Conservation (phyloP, 2,113 vertebrate species). For the Elephas maximus region DNA sequence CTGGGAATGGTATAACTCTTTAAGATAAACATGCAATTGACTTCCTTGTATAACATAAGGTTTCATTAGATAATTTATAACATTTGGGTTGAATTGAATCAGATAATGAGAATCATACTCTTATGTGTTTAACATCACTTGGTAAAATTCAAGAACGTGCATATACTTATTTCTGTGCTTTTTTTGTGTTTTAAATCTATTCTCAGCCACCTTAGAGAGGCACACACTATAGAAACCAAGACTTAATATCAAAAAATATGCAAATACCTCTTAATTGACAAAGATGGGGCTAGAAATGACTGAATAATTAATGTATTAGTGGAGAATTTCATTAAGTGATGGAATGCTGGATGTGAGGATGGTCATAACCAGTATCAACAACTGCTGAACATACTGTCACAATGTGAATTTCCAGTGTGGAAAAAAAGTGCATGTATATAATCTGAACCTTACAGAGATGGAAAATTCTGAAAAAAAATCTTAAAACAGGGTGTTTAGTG, state of each 20-base stretch:
- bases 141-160: not conserved
- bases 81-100: not conserved
- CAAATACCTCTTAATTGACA: not conserved
- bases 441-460: not conserved
- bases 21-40: not conserved
- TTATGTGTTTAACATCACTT: not conserved
- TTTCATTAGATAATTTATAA: not conserved
- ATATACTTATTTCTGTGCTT: not conserved
- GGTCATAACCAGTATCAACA: not conserved
- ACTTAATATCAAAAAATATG: not conserved
- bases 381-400: not conserved
- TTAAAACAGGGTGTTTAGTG: not conserved
- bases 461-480: not conserved
- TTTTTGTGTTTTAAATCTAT: not conserved
- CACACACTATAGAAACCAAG: not conserved
- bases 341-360: not conserved
- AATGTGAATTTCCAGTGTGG: not conserved
- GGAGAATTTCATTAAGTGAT: not conserved
- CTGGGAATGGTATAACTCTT: not conserved
- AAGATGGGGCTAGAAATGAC: not conserved
- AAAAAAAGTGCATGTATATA: not conserved
- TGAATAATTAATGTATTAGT: not conserved
- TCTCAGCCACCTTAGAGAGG: not conserved
- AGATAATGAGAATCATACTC: not conserved
- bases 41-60: not conserved